Base-by-base conservation (phyloP, 1,140 invertebrate species). In the Sitobion miscanthi region DNA sequence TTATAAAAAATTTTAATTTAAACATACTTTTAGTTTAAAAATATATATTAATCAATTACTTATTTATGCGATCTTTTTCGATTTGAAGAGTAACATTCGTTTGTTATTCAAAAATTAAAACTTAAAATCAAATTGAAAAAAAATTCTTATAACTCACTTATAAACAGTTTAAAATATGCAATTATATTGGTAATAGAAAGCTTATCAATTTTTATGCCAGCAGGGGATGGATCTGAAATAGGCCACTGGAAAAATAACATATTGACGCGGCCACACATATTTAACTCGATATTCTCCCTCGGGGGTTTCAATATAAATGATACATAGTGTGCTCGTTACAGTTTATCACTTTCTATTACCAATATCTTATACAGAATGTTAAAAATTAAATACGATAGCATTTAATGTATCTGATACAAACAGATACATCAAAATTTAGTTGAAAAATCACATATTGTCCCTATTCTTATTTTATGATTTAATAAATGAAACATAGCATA, bases 401-500 rank as follows among this genome's bases (percentile, higher is more conserved):
- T 77, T 17, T n/a, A 69, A 69, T n/a, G 30, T n/a, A 62, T 62
- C 25, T 62, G 3, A 30, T 11, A 30, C 23, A 30, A 69, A 69
- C 62, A 3, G 0, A 69, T 14, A 9, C 11, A 69, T 30, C 30
- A 69, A 69, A 69, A 69, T 69, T 69, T 14, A 62, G 62, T 69
- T 69, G 3, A n/a, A 1, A n/a, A 77, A 77, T n/a, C 62, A 77
- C 62, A 77, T n/a, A 77, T 77, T 77, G 62, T 77, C n/a, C 62
- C n/a, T 6, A 77, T n/a, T 77, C 30, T 77, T 17, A n/a, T 77
- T 69, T 83, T 20, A 35, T 38, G 42, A 42, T 83, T 30, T 69
- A 87, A 35, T 87, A 49, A 49, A 87, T 17, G 38, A 89, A 89
- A 89, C 8, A 89, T 89, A 54, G n/a, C 49, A 52, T 89, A 54